phyloP scores from a whole-genome alignment of 2,888 invertebrate genomes.

The Masnerella sp. region DNA sequence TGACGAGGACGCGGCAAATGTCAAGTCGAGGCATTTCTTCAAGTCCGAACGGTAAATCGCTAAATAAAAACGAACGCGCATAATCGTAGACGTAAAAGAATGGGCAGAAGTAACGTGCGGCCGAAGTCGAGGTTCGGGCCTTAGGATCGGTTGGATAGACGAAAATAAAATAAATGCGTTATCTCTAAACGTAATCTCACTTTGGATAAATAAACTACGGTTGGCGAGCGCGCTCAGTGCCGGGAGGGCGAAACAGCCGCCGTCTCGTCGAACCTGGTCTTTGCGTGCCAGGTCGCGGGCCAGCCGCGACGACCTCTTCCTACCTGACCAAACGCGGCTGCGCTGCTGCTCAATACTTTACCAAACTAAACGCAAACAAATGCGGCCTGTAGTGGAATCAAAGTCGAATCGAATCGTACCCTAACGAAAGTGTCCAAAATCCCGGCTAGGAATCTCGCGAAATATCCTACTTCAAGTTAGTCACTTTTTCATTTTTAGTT shows the following conservation, averaged over 20 bases:
- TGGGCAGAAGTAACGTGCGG: background rate
- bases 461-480: no score
- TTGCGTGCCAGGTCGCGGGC: slow-evolving; percentile 30
- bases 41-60: background rate
- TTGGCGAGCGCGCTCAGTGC: slow-evolving; percentile 16
- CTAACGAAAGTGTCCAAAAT: no score
- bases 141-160: background rate
- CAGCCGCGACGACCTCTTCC: slow-evolving; percentile 32
- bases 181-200: slow-evolving; percentile 21
- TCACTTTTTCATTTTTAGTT: no score
- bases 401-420: no score
- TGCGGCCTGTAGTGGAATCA: no score
- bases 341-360: no score
- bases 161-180: slow-evolving; percentile 10
- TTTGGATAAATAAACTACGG: slow-evolving; percentile 16
- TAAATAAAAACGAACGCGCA: background rate
- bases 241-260: slow-evolving; percentile 25
- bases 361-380: background rate
- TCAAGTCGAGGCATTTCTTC: no score
- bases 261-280: slow-evolving; percentile 24
- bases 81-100: background rate
- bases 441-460: no score
- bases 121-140: background rate
- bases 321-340: background rate
- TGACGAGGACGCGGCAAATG: no score